Evolutionary conservation across 2,888 invertebrate genomes (phyloP).

Genomic region (Prosapia bicincta): DNA sequence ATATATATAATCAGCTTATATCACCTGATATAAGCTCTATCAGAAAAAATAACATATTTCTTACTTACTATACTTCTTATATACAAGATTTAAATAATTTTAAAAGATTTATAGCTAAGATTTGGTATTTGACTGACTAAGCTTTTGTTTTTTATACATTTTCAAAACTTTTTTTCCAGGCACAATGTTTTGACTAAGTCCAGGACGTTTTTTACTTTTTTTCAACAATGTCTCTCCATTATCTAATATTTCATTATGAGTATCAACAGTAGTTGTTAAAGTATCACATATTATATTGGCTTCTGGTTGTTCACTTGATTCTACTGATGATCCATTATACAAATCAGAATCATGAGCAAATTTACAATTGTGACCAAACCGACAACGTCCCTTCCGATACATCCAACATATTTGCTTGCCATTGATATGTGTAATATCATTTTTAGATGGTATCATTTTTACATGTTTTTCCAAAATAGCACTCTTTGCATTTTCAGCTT

Average conservation of each 20-base stretch:
- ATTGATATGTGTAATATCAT: conserved; percentile 73
- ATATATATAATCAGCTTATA: no score
- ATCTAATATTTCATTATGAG: conserved; percentile 49
- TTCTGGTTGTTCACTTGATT: conserved; percentile 2
- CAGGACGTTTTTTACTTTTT: conserved; percentile 68
- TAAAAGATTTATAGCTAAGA: background rate
- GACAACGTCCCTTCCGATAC: conserved; percentile 83
- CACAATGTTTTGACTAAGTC: conserved; percentile 68
- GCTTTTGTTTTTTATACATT: conserved; percentile 65
- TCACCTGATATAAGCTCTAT: background rate
- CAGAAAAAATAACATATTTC: background rate
- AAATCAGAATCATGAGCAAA: conserved; percentile 89
- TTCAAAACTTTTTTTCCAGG: conserved; percentile 86
- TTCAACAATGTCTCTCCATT: conserved; percentile 50
- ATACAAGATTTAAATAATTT: background rate
- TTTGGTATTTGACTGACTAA: conserved; percentile 39
- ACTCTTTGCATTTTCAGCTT: conserved; percentile 81
- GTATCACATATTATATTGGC: background rate
- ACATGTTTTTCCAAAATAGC: conserved; percentile 88
- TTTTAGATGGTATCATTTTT: conserved; percentile 76
- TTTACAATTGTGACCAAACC: conserved; percentile 88
- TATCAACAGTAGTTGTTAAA: conserved; percentile 9
- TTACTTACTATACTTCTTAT: background rate
- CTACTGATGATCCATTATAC: conserved; percentile 47
- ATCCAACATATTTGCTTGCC: conserved; percentile 92